phyloP scores from a whole-genome alignment of 1,140 invertebrate species.

The Cataglyphis hispanica region DNA sequence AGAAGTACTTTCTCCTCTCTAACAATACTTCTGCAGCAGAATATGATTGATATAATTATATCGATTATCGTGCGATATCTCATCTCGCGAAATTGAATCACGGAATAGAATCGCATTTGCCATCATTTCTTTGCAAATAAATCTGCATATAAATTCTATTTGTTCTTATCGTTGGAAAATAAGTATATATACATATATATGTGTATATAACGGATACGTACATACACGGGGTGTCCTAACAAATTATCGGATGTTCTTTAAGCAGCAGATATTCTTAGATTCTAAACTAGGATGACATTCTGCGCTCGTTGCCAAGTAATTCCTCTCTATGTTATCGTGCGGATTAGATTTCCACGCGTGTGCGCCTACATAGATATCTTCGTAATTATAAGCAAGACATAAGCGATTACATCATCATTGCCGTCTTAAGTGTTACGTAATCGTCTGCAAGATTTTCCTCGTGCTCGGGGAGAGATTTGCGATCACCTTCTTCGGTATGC shows the following conservation, averaged over 20 bases:
- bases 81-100: neutral
- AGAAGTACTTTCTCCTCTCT: neutral
- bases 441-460: conserved; percentile 1
- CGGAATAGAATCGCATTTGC: neutral
- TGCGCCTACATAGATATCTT: neutral
- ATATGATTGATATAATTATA: neutral
- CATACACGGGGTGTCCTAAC: too few species aligned
- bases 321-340: too few species aligned
- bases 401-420: too few species aligned
- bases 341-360: neutral
- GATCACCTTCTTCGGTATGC: conserved; percentile 28
- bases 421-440: neutral
- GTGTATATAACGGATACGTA: too few species aligned
- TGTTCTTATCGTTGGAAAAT: neutral
- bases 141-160: neutral
- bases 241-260: too few species aligned
- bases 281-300: neutral
- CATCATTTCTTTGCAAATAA: neutral
- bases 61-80: neutral
- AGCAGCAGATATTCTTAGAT: neutral
- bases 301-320: neutral
- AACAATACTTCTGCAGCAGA: neutral
- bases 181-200: neutral
- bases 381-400: neutral
- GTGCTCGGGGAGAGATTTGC: neutral